Conservation (phyloP, 1,140 invertebrate genomes). For the Magallana ariakensis region DNA sequence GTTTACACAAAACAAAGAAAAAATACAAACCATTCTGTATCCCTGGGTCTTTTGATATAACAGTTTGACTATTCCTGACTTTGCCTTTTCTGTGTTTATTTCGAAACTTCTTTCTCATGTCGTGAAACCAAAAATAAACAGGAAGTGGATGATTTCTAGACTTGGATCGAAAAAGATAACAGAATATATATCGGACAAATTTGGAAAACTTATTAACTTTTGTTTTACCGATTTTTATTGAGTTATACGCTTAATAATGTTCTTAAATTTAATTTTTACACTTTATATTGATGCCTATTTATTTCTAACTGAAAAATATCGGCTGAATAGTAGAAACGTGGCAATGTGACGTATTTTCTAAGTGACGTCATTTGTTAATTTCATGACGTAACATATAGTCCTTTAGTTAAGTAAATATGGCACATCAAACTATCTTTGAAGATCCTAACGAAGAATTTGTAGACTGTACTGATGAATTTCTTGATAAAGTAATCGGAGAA, state of each 20-base stretch:
- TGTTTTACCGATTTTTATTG: neutral
- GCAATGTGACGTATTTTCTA: neutral
- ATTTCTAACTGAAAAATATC: neutral
- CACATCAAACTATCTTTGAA: neutral
- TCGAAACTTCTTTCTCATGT: conserved; percentile 17
- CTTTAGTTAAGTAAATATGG: neutral
- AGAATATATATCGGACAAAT: neutral
- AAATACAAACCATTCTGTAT: conserved; percentile 5
- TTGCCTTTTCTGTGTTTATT: conserved; percentile 10
- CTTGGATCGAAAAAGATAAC: neutral
- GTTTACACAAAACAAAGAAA: neutral
- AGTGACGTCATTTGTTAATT: neutral
- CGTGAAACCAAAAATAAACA: neutral
- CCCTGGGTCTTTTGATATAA: neutral
- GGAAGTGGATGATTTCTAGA: neutral
- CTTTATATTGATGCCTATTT: neutral
- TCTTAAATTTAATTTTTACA: neutral
- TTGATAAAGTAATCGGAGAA: neutral
- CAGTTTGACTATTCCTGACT: neutral
- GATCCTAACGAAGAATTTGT: conserved; percentile 17
- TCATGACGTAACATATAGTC: neutral
- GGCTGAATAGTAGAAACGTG: neutral
- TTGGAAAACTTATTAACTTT: neutral
- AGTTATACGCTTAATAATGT: neutral
- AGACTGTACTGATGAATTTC: neutral